phyloP scores from a whole-genome alignment of 2,113 vertebrate genomes.

The Zootoca vivipara region DNA sequence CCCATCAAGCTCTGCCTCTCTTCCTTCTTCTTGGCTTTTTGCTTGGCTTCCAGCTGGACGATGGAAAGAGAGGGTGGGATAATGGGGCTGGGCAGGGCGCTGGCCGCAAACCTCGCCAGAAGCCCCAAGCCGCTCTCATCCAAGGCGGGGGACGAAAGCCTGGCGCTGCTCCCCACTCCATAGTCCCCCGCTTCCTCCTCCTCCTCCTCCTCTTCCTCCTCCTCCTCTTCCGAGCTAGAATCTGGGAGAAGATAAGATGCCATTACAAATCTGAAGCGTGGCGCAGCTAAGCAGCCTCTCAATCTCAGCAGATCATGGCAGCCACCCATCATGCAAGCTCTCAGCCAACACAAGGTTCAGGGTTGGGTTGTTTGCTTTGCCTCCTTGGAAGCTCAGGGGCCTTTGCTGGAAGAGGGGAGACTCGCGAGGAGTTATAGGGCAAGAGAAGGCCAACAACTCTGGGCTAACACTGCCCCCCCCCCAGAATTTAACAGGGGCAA shows the following conservation, averaged over 20 bases:
- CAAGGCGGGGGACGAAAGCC: constrained; percentile 76
- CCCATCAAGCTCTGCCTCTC: constrained; percentile 89
- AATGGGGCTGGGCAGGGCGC: constrained; percentile 86
- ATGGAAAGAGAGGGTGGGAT: constrained; percentile 81
- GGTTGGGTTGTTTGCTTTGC: background rate
- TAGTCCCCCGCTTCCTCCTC: constrained; percentile 79
- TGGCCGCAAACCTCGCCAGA: constrained; percentile 91
- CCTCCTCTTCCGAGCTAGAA: constrained; percentile 82
- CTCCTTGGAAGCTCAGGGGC: constrained; percentile 10
- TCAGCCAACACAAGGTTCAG: background rate
- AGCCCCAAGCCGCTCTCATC: constrained; percentile 95
- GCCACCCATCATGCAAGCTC: background rate
- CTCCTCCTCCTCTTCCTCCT: constrained; percentile 63
- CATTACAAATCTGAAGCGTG: constrained; percentile 37
- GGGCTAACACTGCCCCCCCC: background rate
- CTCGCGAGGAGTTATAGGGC: background rate
- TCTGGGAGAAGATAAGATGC: constrained; percentile 79
- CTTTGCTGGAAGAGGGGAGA: background rate
- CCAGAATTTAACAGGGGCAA: no score
- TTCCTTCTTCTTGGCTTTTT: constrained; percentile 90
- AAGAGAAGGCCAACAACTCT: background rate
- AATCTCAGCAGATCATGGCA: constrained; percentile 11
- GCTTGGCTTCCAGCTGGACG: constrained; percentile 87
- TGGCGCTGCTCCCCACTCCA: constrained; percentile 73
- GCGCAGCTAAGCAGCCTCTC: background rate